These are phyloP conservation scores for Venusia cambrica DNA, from an alignment of 2,888 invertebrate genomes.

Conservation along the genomic window DNA sequence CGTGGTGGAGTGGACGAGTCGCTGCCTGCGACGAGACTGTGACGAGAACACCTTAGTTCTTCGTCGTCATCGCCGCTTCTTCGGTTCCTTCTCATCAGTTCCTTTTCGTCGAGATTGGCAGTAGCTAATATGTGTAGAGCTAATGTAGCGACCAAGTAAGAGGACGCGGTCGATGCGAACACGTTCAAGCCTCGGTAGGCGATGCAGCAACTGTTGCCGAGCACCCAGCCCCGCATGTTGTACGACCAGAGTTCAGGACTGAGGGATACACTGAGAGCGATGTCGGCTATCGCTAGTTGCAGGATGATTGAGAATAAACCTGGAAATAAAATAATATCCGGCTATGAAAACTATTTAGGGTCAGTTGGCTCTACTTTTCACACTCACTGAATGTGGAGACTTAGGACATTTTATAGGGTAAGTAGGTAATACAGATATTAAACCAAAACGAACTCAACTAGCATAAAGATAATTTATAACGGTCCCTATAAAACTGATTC, in stretches of 20 bases:
- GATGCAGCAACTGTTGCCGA: conserved; percentile 71
- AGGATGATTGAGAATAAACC: conserved; percentile 75
- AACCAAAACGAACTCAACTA: neutral
- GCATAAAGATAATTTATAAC: too few species aligned
- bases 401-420: too few species aligned
- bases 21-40: conserved; percentile 72
- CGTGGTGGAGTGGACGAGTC: conserved; percentile 72
- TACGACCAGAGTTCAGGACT: conserved; percentile 77
- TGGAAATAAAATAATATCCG: conserved; percentile 65
- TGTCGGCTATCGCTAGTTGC: conserved; percentile 78
- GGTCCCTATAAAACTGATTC: too few species aligned
- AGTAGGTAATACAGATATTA: too few species aligned
- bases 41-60: conserved; percentile 69
- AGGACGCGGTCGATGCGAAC: conserved; percentile 76
- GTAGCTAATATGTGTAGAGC: conserved; percentile 81
- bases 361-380: too few species aligned
- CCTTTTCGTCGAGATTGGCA: conserved; percentile 72
- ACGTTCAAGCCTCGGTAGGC: conserved; percentile 79
- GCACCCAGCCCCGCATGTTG: conserved; percentile 73
- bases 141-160: conserved; percentile 78
- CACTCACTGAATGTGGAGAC: too few species aligned
- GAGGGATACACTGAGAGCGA: conserved; percentile 63
- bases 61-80: conserved; percentile 59
- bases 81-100: conserved; percentile 52
- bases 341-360: too few species aligned